Conservation (phyloP, 2,113 vertebrate species). For the Lepus europaeus region DNA sequence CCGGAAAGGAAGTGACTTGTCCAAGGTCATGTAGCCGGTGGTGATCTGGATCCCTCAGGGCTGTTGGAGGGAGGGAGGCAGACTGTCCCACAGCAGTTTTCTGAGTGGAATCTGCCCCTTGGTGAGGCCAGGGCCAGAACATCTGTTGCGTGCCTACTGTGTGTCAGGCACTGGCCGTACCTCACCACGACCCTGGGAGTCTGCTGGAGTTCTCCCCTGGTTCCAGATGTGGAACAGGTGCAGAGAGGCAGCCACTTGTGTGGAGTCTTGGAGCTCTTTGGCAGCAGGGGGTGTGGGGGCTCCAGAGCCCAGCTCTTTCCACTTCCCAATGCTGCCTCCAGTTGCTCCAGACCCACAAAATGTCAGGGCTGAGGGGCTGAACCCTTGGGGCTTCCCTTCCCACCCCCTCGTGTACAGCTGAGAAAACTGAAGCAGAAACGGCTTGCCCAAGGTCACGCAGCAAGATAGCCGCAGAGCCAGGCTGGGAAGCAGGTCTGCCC, state of each 20-base stretch:
- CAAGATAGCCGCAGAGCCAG: background rate
- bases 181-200: background rate
- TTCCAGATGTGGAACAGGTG: conserved; percentile 7
- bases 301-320: background rate
- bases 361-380: background rate
- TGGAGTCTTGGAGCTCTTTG: conserved; percentile 2
- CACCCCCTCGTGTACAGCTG: background rate
- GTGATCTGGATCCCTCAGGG: conserved; percentile 41
- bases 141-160: background rate
- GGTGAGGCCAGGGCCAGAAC: conserved; percentile 19
- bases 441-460: conserved; percentile 69
- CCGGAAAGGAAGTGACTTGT: conserved; percentile 67
- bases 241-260: conserved; percentile 49
- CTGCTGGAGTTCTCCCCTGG: conserved; percentile 28
- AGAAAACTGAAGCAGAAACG: background rate
- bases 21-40: conserved; percentile 65
- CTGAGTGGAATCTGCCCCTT: conserved; percentile 13
- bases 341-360: background rate
- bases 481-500: background rate
- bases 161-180: background rate
- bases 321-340: background rate
- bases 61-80: conserved; percentile 12
- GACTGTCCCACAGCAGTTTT: background rate
- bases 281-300: background rate
- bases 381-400: background rate